Evolutionary conservation across 2,797 vertebrate genomes (phyloP), one percentile per base, ranked within the genome.

Genomic region (Gymnopithys bicolor): DNA sequence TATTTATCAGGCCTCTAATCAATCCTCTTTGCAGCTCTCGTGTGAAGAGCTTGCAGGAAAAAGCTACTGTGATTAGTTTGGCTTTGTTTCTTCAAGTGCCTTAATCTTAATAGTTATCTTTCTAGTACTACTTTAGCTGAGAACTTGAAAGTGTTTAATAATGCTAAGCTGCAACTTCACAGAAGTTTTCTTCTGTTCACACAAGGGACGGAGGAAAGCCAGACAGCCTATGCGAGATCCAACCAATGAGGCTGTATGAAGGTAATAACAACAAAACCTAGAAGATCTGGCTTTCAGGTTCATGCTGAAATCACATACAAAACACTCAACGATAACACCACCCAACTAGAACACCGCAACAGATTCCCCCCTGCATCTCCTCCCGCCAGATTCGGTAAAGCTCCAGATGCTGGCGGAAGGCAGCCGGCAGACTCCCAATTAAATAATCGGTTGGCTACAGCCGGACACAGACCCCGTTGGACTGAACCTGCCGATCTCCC

Each of bases 221-320:
- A 35, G 27, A 24, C 4, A 5, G 53, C 14, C 10, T 27, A 27
- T 0, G 2, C 8, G 45, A 78, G 51, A 62, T 33, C 7, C n/a
- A 84, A 52, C 22, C 2, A 2, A 68, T 5, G 19, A 75, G 5
- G 19, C 17, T 59, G 19, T 12, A 63, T 3, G 4, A 71, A 76
- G 7, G 23, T 6, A 15, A 48, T 7, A 23, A 28, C 2, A 11
- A 39, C 0, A 24, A 53, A 48, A 58, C 8, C 41, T 8, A 1
- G 23, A 70, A 77, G 22, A 53, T 7, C 1, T 14, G 35, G 11
- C 33, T 76, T 79, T 49, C 60, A 41, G 30, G 17, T 35, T 69
- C 39, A 41, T 1, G 19, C 22, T 53, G 48, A 56, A 84, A 49
- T 30, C 30, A 45, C 5, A 1, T 0, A 10, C 0, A 5, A 58